phyloP scores from a whole-genome alignment of 2,113 vertebrate species.

The Microcebus murinus region DNA sequence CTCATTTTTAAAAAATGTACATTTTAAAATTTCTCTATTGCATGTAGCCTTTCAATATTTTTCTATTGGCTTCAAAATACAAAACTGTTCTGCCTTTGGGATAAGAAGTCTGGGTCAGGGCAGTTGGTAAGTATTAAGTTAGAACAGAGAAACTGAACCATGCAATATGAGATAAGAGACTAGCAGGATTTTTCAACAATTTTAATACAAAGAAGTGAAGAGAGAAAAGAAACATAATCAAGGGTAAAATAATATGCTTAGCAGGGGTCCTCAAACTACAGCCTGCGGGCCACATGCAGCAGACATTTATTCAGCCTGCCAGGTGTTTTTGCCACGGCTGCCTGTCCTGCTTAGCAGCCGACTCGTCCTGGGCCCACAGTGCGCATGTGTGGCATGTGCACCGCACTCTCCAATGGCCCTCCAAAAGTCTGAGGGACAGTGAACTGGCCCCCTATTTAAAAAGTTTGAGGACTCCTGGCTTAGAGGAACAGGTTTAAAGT shows the following conservation, averaged over 20 bases:
- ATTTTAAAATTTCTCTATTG: background rate
- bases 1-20: background rate
- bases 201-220: background rate
- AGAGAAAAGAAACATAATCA: background rate
- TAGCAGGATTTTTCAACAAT: background rate
- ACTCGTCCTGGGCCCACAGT: no score
- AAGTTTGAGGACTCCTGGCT: no score
- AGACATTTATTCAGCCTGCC: no score
- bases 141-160: background rate
- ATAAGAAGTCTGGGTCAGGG: background rate
- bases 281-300: no score
- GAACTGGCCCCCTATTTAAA: no score
- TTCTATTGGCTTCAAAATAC: background rate
- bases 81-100: background rate
- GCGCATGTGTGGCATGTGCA: no score
- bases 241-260: background rate
- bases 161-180: background rate
- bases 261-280: no score
- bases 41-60: background rate
- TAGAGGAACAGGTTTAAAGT: background rate
- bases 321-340: no score
- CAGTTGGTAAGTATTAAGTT: background rate
- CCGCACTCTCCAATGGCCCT: no score
- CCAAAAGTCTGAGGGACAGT: no score
- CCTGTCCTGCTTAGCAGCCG: no score